These are phyloP conservation scores for Sarcophaga caerulescens DNA, from an alignment of 2,888 invertebrate genomes.

Conservation along the genomic window DNA sequence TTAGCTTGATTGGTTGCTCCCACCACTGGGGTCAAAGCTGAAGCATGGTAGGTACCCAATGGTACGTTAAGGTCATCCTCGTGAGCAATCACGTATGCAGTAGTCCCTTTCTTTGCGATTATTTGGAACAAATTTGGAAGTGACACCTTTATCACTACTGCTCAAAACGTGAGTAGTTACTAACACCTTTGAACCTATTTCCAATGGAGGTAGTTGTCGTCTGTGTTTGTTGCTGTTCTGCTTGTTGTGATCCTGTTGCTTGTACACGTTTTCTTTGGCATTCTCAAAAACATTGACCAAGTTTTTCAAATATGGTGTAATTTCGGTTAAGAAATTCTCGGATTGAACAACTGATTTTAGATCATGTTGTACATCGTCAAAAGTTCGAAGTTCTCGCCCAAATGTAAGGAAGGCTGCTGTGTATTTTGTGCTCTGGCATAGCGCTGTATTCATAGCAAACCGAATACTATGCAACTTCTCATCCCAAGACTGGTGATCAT, in stretches of 20 bases:
- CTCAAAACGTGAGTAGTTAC: too few relatives aligned
- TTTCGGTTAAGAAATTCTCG: conserved; percentile 70
- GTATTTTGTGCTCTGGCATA: conserved; percentile 72
- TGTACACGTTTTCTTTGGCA: conserved; percentile 32
- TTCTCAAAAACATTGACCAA: conserved; percentile 30
- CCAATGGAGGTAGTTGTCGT: too few relatives aligned
- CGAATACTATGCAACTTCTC: conserved; percentile 73
- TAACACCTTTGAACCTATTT: too few relatives aligned
- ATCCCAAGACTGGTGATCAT: conserved; percentile 47
- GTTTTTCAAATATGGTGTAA: conserved; percentile 50
- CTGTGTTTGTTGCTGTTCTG: too few relatives aligned
- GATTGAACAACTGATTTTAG: conserved; percentile 69
- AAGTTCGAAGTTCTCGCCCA: conserved; percentile 76
- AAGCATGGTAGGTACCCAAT: too few relatives aligned
- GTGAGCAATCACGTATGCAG: too few relatives aligned
- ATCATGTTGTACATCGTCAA: conserved; percentile 73
- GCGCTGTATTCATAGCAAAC: conserved; percentile 78
- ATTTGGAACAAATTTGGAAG: too few relatives aligned
- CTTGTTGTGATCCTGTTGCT: neutral
- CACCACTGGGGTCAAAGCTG: too few relatives aligned
- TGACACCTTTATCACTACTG: too few relatives aligned
- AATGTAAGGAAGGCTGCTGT: conserved; percentile 76
- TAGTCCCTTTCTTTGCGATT: too few relatives aligned
- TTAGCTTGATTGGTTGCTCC: too few relatives aligned
- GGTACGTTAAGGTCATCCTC: too few relatives aligned